Base-by-base conservation (phyloP, 2,113 vertebrate species). In the Barnardius zonarius region DNA sequence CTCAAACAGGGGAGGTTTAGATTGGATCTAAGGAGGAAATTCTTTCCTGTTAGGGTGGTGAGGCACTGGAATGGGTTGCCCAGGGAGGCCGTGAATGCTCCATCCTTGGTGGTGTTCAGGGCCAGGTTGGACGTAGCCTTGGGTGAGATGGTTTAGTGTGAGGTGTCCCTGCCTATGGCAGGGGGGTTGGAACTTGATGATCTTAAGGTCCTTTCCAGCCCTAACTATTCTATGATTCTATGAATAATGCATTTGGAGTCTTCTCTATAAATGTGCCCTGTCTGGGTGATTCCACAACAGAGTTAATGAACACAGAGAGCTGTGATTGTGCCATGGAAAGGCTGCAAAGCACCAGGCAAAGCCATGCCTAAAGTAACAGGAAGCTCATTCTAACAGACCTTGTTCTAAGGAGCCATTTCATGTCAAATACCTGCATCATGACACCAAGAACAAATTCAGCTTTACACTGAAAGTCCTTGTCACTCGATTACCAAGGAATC, bases 241-340 rank as follows among this genome's bases (percentile, higher is more conserved):
- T 39, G 39, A 39, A 10, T 19, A 35, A 64, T 25, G 55, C 13
- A 28, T 33, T 86, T 81, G 52, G 30, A 11, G 6, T 13, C 19
- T 63, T 35, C 51, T 43, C 25, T 8, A 57, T 27, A 83, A 51
- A 33, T 1, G 39, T 48, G 41, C 4, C 49, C 55, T 44, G 22
- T 12, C 37, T 68, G 69, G 61, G 44, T 41, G 52, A 43, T 0
- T 2, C 61, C 51, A 70, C 73, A 44, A 69, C 51, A 78, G 61
- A 35, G 11, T 35, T 0, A 0, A 46, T 0, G 5, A 61, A 52
- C 12, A 0, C 2, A 4, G 14, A 72, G 33, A 62, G 66, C 51
- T 35, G 44, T 5, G 25, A 13, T n/a, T n/a, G 52, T 57, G 72
- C 35, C 7, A 2, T 6, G 1, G 67, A 52, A 33, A 46, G 17